Base-by-base conservation (phyloP, 1,140 invertebrate genomes). In the Lepidostoma basale region DNA sequence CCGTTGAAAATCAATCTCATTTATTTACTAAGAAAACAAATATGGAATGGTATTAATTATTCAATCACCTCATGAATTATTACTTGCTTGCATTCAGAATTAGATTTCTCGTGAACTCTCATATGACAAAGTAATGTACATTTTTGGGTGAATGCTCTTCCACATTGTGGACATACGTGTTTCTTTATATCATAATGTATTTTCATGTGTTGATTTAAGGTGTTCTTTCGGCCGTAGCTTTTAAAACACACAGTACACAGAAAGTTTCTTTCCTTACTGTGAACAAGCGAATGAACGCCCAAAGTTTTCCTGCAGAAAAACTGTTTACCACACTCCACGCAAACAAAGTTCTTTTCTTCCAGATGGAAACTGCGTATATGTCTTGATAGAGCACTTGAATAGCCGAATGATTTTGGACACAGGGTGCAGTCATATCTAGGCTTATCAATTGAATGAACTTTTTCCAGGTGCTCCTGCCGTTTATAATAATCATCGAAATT, bases 171-270 rank as follows among this genome's bases (percentile, higher is more conserved):
- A 64, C 83, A 85, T 23, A 76, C 76, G 49, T 77, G 81, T 0
- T 80, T 80, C 22, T 78, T 76, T 33, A 81, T 79, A 3, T 87
- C 84, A 1, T 82, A 79, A 74, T 94, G 92, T 25, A 90, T 89
- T 28, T 88, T 87, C 83, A 94, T 88, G 75, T 97, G 95, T 33
- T 94, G 86, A 42, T 89, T 93, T 79, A 86, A 70, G 5, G 82
- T 81, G 30, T 74, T 76, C 40, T 77, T 75, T n/a, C 75, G 72
- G 9, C 74, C 76, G 33, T 76, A 85, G 0, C 74, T 73, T 68
- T 84, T 81, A 16, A 74, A 75, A 72, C 87, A 88, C 3, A 81
- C 74, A 3, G 78, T 77, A 74, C 87, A 88, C 60, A 76, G 75
- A 69, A 83, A 87, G 8, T 83, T 81, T 59, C 80, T 82, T 2